These are phyloP conservation scores for Lagorchestes hirsutus DNA, from an alignment of 2,797 vertebrate species.

Conservation along the genomic window DNA sequence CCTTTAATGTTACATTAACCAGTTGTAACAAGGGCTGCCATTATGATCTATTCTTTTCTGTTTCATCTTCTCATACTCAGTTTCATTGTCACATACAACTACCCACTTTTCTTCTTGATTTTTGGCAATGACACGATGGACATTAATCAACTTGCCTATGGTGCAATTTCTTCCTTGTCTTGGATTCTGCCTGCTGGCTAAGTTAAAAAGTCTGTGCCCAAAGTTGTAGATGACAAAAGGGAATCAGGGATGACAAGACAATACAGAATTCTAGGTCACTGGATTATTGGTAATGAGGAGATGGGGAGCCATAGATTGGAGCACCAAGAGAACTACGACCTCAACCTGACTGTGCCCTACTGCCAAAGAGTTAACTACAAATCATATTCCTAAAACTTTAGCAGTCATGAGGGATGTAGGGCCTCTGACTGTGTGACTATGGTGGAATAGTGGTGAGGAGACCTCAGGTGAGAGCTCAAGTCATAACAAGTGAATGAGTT, in stretches of 20 bases:
- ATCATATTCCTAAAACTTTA: background rate
- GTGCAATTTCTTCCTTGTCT: background rate
- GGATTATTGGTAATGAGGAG: no score
- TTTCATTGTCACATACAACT: background rate
- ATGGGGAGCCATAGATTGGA: background rate
- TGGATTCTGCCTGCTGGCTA: background rate
- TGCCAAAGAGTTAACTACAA: background rate
- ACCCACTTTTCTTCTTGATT: background rate
- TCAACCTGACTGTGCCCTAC: background rate
- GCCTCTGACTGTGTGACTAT: background rate
- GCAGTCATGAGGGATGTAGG: background rate
- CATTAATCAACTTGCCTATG: background rate
- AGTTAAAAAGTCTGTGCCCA: background rate
- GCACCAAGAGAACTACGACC: background rate
- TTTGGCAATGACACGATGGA: background rate
- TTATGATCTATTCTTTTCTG: background rate
- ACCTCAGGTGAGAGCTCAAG: no score
- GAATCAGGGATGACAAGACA: background rate
- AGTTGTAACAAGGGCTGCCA: background rate
- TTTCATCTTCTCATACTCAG: background rate
- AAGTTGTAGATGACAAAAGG: background rate
- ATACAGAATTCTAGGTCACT: background rate
- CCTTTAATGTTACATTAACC: background rate
- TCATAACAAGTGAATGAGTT: background rate
- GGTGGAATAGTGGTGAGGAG: background rate